Evolutionary conservation across 2,113 vertebrate genomes (phyloP).

Genomic region (Nipponia nippon): DNA sequence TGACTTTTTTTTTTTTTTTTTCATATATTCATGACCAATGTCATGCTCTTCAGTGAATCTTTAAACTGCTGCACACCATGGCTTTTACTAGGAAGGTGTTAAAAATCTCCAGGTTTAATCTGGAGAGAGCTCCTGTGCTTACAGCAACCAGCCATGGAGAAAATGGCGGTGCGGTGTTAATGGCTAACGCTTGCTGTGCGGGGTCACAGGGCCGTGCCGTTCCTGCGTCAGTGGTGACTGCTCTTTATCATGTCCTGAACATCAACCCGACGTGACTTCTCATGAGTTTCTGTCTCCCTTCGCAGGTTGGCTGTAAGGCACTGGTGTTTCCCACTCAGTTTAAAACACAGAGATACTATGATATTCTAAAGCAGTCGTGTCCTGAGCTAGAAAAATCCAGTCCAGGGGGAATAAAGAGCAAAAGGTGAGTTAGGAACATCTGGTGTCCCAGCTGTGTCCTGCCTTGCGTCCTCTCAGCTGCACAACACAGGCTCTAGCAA

Average conservation of each 20-base stretch:
- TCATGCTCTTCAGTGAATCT: background rate
- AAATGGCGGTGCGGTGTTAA: background rate
- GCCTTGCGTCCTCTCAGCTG: background rate
- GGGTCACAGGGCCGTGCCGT: background rate
- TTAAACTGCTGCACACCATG: background rate
- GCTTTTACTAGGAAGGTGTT: background rate
- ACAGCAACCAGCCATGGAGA: background rate
- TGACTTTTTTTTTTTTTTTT: background rate
- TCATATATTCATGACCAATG: background rate
- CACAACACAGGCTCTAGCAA: background rate
- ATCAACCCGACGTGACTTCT: background rate
- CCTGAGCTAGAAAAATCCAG: conserved; percentile 82
- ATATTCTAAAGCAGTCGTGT: conserved; percentile 86
- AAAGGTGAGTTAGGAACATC: conserved; percentile 74
- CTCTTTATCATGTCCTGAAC: background rate
- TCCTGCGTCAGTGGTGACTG: background rate
- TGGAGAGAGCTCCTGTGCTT: background rate
- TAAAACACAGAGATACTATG: conserved; percentile 86
- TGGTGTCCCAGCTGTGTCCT: background rate
- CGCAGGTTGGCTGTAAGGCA: conserved; percentile 88
- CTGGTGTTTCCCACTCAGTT: conserved; percentile 86
- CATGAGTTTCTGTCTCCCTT: background rate
- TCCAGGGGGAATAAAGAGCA: conserved; percentile 83
- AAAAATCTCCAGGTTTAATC: background rate
- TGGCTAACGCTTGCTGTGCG: background rate